Evolutionary conservation across 2,797 vertebrate species (phyloP).

Genomic region (Gallinago stenura): DNA sequence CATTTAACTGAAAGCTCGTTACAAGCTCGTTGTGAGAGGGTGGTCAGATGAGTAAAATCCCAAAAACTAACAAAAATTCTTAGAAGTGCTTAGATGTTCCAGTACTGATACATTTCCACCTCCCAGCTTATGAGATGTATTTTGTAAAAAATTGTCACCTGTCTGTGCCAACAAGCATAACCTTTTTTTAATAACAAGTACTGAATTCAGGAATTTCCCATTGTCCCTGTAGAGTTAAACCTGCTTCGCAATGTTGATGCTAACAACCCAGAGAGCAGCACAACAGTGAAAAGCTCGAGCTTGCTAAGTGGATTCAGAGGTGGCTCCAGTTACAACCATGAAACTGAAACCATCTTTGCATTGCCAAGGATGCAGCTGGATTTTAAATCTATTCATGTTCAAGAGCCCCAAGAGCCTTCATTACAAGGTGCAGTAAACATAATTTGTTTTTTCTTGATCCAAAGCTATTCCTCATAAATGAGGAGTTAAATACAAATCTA

Average conservation of each 20-base stretch:
- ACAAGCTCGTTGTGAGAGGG: background rate
- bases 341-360: constrained; percentile 98
- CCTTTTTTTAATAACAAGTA: background rate
- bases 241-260: constrained; percentile 95
- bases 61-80: background rate
- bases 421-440: constrained; percentile 84
- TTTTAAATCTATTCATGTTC: constrained; percentile 97
- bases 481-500: background rate
- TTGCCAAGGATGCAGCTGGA: constrained; percentile 98
- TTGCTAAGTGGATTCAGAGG: constrained; percentile 93
- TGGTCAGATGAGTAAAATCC: background rate
- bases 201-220: background rate
- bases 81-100: background rate
- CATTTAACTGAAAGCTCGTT: background rate
- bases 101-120: background rate
- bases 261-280: constrained; percentile 90
- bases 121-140: background rate
- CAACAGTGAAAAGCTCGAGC: constrained; percentile 90
- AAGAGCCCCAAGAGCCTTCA: constrained; percentile 93
- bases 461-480: background rate
- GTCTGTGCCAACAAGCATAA: background rate
- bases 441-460: background rate
- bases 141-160: background rate
- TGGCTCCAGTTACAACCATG: constrained; percentile 95
- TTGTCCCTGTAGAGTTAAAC: constrained; percentile 87